Evolutionary conservation across 92 coral and sea anemone species (phyloP).

Genomic region (Zoanthus sociatus): DNA sequence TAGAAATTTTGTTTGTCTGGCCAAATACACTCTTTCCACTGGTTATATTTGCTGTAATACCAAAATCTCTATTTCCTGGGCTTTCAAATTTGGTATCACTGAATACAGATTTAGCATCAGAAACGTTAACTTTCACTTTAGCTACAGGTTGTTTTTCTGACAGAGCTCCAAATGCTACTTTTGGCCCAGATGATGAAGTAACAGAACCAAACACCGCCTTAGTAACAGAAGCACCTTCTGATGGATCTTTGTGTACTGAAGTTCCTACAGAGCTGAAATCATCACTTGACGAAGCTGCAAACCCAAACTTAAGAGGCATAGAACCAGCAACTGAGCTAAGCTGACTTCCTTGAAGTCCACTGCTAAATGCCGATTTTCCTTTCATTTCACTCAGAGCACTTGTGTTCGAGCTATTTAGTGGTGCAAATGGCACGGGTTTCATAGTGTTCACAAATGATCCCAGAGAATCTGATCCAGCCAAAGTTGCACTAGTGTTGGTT

Average conservation of each 20-base stretch:
- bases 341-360: neutral
- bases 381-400: neutral
- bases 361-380: neutral
- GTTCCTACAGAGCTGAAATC: neutral
- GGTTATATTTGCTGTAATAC: neutral
- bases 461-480: neutral
- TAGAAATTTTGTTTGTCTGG: neutral
- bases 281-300: neutral
- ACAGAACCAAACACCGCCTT: constrained; percentile 4
- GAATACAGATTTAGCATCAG: neutral
- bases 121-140: neutral
- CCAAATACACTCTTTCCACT: neutral
- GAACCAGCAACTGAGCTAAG: neutral
- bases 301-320: neutral
- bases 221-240: neutral
- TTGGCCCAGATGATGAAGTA: neutral
- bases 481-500: neutral
- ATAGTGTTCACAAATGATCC: constrained; percentile 24
- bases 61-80: neutral
- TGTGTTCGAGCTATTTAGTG: neutral
- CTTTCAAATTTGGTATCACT: neutral
- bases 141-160: constrained; percentile 1
- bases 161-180: constrained; percentile 18
- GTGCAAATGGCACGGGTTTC: constrained; percentile 13
- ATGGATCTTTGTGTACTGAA: neutral